phyloP scores from a whole-genome alignment of 2,113 vertebrate genomes.

The Mixornis gularis region DNA sequence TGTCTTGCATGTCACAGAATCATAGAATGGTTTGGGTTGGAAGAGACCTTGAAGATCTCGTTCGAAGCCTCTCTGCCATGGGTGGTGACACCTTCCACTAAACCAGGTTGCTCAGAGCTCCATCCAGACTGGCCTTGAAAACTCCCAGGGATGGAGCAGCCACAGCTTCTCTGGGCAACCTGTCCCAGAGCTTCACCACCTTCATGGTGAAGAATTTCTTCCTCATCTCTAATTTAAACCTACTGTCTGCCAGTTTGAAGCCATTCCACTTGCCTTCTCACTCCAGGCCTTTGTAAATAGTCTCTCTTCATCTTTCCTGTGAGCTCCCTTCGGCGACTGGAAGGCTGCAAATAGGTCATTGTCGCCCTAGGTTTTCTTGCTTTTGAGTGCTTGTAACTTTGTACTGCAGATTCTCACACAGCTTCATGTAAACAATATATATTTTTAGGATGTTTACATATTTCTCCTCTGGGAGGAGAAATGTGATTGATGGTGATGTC shows the following conservation, averaged over 20 bases:
- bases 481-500: too few species aligned
- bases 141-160: fast-evolving
- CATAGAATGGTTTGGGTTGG: neutral
- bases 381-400: too few species aligned
- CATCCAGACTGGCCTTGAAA: neutral
- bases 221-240: neutral
- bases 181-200: neutral
- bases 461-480: too few species aligned
- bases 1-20: neutral
- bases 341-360: neutral
- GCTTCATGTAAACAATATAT: too few species aligned
- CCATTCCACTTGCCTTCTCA: neutral
- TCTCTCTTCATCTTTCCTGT: neutral
- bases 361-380: too few species aligned
- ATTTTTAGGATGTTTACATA: too few species aligned
- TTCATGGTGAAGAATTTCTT: neutral
- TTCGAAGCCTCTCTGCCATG: neutral
- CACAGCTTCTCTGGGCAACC: neutral
- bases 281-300: neutral
- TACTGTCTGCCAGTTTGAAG: neutral
- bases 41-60: neutral
- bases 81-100: fast-evolving
- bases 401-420: too few species aligned
- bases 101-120: fast-evolving
- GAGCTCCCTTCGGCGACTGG: neutral